A percentile compares a stretch with the other conserved stretches of the same genome.
phyloP scores from a whole-genome alignment of 2,888 invertebrate genomes.

The Arctia plantaginis region DNA sequence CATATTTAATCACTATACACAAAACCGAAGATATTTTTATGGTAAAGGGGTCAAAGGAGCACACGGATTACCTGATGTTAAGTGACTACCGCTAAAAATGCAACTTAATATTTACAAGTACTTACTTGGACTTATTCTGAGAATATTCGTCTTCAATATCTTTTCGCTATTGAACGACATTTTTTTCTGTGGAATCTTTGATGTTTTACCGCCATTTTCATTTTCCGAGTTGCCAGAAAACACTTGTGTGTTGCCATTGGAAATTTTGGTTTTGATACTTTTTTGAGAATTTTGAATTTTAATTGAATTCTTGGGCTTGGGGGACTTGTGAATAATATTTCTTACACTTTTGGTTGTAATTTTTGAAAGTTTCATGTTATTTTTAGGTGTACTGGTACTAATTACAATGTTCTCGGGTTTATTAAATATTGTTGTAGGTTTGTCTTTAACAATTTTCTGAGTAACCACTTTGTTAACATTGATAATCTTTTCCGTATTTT shows the following conservation, averaged over 20 bases:
- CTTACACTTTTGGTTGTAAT: constrained; percentile 9
- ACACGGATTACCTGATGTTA: too few relatives aligned
- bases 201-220: constrained; percentile 46
- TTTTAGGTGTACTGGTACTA: constrained; percentile 15
- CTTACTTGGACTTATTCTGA: constrained; percentile 72
- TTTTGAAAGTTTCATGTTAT: constrained; percentile 19
- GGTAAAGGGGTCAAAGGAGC: too few relatives aligned
- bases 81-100: too few relatives aligned
- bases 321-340: constrained; percentile 17
- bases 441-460: constrained; percentile 19
- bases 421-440: neutral
- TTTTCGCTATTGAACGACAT: constrained; percentile 42
- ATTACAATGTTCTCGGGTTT: neutral
- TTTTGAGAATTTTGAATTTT: constrained; percentile 34
- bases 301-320: constrained; percentile 25
- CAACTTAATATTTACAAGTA: constrained; percentile 25
- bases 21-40: too few relatives aligned
- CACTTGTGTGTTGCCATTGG: constrained; percentile 5
- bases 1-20: too few relatives aligned
- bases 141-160: constrained; percentile 51
- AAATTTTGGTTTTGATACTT: constrained; percentile 20
- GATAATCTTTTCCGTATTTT: constrained; percentile 27
- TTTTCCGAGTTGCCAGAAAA: constrained; percentile 38
- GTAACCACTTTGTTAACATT: constrained; percentile 12
- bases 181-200: constrained; percentile 66